Evolutionary conservation across 2,113 vertebrate genomes (phyloP).

Genomic region (Vombatus ursinus): DNA sequence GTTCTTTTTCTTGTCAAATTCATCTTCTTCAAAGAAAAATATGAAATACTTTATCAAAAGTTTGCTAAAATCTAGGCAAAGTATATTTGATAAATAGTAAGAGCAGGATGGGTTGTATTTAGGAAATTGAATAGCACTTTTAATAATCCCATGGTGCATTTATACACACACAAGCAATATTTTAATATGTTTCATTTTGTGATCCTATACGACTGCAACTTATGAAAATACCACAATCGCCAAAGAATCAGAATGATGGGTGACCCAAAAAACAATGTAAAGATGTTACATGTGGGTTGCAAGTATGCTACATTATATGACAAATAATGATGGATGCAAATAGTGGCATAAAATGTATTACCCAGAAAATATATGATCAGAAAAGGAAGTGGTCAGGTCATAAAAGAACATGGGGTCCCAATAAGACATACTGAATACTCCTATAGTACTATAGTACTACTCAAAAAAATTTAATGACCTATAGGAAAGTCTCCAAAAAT

Average conservation of each 20-base stretch:
- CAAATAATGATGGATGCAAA: neutral
- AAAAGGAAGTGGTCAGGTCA: neutral
- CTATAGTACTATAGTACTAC: neutral
- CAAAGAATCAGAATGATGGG: neutral
- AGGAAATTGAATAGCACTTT: neutral
- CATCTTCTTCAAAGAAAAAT: neutral
- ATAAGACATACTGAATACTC: neutral
- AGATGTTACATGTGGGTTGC: neutral
- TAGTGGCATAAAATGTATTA: neutral
- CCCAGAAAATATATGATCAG: neutral
- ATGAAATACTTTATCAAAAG: neutral
- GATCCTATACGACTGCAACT: neutral
- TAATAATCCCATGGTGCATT: neutral
- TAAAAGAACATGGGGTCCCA: neutral
- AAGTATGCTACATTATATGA: neutral
- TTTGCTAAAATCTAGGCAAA: neutral
- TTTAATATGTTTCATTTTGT: neutral
- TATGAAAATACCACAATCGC: neutral
- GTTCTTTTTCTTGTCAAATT: neutral
- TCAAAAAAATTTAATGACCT: neutral
- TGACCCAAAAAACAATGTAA: neutral
- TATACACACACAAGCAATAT: neutral
- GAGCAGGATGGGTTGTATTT: neutral
- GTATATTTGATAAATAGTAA: neutral
- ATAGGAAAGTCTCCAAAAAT: neutral